Conservation (phyloP, 2,888 invertebrate species). For the Drosophila robusta region DNA sequence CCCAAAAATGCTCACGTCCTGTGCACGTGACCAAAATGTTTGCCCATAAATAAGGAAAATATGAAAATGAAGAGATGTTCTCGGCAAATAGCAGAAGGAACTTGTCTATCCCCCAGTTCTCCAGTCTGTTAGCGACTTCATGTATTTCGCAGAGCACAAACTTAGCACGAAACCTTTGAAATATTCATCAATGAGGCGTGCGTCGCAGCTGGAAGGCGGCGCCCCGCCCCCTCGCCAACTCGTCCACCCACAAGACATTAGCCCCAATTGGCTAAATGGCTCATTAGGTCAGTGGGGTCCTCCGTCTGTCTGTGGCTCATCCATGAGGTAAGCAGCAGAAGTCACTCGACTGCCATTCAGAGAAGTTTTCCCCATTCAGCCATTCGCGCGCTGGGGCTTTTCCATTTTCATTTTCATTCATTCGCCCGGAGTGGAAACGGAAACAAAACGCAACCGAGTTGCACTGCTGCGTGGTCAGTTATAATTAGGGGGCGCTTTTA, state of each 20-base stretch:
- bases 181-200: slow-evolving; percentile 69
- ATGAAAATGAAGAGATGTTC: slow-evolving; percentile 70
- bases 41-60: slow-evolving; percentile 70
- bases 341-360: slow-evolving; percentile 48
- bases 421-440: slow-evolving; percentile 23
- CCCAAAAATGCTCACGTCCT: slow-evolving; percentile 74
- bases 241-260: slow-evolving; percentile 64
- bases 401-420: slow-evolving; percentile 32
- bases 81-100: slow-evolving; percentile 35
- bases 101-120: slow-evolving; percentile 18
- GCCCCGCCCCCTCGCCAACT: not conserved
- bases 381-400: slow-evolving; percentile 37
- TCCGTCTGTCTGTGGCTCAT: slow-evolving; percentile 22
- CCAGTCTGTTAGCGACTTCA: slow-evolving; percentile 60
- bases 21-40: slow-evolving; percentile 73
- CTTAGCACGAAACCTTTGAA: slow-evolving; percentile 67
- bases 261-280: slow-evolving; percentile 82
- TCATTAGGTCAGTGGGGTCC: slow-evolving; percentile 82
- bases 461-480: slow-evolving; percentile 80
- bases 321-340: slow-evolving; percentile 43
- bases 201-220: slow-evolving; percentile 42
- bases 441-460: slow-evolving; percentile 65
- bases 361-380: slow-evolving; percentile 59
- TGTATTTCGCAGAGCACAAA: slow-evolving; percentile 46
- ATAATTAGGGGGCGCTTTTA: slow-evolving; percentile 71